A percentile compares a stretch with the other conserved stretches of the same genome.
phyloP scores from a whole-genome alignment of 2,113 vertebrate species.

The Corythornis vintsioides region DNA sequence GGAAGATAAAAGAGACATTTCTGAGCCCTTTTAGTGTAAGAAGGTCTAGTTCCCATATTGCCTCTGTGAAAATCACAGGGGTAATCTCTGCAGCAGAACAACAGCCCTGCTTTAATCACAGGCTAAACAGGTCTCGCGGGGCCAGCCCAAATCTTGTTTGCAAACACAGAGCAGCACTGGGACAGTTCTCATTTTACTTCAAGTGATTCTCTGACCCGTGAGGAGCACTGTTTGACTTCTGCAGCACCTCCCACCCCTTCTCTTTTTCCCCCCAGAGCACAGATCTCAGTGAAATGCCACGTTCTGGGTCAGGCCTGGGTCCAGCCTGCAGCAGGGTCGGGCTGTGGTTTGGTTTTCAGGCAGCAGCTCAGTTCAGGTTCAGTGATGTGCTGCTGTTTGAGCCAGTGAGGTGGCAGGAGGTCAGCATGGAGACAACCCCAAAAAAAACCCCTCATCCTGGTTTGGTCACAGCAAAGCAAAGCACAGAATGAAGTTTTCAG shows the following conservation, averaged over 20 bases:
- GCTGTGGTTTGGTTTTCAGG: not conserved
- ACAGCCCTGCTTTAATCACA: not conserved
- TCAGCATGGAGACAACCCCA: accelerated
- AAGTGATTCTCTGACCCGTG: not conserved
- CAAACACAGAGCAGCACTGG: not conserved
- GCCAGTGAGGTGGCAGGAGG: accelerated
- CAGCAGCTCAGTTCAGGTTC: not conserved
- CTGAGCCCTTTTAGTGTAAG: not conserved
- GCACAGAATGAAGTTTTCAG: not conserved
- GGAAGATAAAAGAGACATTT: constrained; percentile 37
- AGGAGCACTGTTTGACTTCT: not conserved
- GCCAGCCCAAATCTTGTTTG: not conserved
- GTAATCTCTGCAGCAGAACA: not conserved
- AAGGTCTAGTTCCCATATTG: not conserved
- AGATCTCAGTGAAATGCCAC: not conserved
- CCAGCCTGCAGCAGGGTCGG: not conserved
- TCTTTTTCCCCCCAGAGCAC: not conserved
- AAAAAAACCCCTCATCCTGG: not conserved
- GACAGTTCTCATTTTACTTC: not conserved
- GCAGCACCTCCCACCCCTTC: not conserved
- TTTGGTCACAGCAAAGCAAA: not conserved
- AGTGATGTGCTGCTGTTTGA: not conserved
- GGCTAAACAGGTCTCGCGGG: not conserved
- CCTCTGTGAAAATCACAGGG: not conserved
- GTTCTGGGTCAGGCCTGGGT: not conserved